Conservation (phyloP, 2,113 vertebrate genomes). For the Scomber colias region DNA sequence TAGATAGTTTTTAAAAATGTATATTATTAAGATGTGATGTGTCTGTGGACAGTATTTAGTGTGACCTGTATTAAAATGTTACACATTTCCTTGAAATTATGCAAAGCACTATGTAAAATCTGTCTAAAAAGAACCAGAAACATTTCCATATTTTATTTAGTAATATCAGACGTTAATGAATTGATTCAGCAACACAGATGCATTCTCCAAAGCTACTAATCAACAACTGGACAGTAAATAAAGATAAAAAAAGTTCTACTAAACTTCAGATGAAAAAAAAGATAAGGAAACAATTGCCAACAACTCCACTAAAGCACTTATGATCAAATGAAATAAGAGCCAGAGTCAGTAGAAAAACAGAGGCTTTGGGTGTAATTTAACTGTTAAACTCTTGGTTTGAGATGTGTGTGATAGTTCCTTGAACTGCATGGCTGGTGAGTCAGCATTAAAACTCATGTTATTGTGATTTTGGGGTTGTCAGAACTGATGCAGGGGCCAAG, state of each 20-base stretch:
- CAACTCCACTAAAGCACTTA: background rate
- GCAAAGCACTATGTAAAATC: slow-evolving; percentile 4
- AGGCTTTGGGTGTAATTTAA: background rate
- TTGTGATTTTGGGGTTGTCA: background rate
- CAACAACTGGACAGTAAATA: background rate
- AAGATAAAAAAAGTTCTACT: background rate
- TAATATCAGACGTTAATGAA: background rate
- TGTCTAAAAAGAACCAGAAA: background rate
- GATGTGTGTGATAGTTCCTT: background rate
- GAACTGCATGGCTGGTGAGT: background rate
- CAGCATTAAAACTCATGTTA: background rate
- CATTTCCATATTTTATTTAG: background rate
- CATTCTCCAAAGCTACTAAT: background rate
- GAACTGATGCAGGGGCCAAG: background rate
- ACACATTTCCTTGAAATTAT: slow-evolving; percentile 4
- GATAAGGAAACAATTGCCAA: background rate
- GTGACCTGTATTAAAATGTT: slow-evolving; percentile 5
- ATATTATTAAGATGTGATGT: slow-evolving; percentile 9
- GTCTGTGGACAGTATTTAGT: background rate
- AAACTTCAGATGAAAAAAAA: background rate
- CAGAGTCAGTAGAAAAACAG: background rate
- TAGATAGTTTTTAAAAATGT: slow-evolving; percentile 14
- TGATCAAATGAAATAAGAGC: background rate
- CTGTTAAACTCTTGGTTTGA: background rate
- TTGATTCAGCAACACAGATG: background rate